Percentiles rank a stretch among this genome's conserved stretches.
phyloP scores from a whole-genome alignment of 2,888 invertebrate species.

The Syrista parreyssii region DNA sequence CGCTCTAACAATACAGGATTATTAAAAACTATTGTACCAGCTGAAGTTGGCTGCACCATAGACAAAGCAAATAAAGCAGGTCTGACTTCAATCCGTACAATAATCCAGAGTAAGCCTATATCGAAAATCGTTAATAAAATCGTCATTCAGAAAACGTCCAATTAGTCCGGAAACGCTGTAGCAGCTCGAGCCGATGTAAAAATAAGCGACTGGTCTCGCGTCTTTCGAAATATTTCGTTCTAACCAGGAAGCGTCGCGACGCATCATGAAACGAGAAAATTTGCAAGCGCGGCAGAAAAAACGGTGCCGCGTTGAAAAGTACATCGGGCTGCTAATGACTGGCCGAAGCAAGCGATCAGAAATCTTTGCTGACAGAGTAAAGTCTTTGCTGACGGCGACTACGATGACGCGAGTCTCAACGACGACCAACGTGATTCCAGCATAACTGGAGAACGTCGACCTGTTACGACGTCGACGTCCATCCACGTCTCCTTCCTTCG shows the following conservation, averaged over 20 bases:
- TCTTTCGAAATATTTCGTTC: constrained; percentile 8
- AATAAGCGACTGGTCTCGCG: constrained; percentile 9
- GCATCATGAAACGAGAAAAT: constrained; percentile 4
- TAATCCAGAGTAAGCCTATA: neutral
- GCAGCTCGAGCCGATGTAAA: neutral
- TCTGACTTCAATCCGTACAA: neutral
- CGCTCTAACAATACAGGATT: neutral
- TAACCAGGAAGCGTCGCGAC: constrained; percentile 6
- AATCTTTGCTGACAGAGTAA: neutral
- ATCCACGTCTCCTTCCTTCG: neutral
- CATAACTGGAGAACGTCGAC: neutral
- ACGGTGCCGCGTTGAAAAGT: constrained; percentile 2
- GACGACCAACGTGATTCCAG: neutral
- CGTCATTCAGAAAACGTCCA: neutral
- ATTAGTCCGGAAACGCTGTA: neutral
- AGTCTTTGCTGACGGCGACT: neutral
- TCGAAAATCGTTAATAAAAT: neutral
- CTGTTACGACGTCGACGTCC: neutral
- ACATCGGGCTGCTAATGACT: neutral
- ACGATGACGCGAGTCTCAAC: neutral
- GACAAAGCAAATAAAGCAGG: neutral
- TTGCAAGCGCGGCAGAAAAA: constrained; percentile 5
- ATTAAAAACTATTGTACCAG: neutral
- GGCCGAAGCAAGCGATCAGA: neutral
- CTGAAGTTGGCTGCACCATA: neutral